A percentile compares a stretch with the other conserved stretches of the same genome.
Conservation (phyloP, 2,113 vertebrate genomes). For the Pseudorasbora parva region DNA sequence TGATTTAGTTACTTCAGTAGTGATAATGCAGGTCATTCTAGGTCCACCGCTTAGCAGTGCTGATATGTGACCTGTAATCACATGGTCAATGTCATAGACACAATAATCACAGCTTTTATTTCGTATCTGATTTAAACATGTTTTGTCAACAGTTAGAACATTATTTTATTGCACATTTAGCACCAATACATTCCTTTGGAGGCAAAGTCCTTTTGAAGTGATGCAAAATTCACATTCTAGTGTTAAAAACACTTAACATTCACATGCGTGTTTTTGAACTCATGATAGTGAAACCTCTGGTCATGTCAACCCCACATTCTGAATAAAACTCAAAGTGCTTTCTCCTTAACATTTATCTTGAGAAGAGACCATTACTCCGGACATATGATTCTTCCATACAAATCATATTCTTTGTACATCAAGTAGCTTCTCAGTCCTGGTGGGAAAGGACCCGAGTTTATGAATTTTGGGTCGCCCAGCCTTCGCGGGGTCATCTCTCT, state of each 20-base stretch:
- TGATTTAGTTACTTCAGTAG: constrained; percentile 21
- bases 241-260: neutral
- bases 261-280: neutral
- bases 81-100: neutral
- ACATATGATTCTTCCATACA: constrained; percentile 75
- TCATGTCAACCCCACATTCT: constrained; percentile 3
- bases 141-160: neutral
- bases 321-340: neutral
- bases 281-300: neutral
- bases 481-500: constrained; percentile 74
- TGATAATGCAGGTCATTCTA: constrained; percentile 36
- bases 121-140: constrained; percentile 1
- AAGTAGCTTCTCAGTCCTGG: constrained; percentile 79
- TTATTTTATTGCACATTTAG: constrained; percentile 15
- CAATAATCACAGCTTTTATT: neutral
- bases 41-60: constrained; percentile 3
- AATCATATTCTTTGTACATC: constrained; percentile 84
- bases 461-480: constrained; percentile 68
- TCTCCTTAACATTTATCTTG: neutral
- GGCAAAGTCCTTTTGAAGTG: constrained; percentile 6
- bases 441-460: constrained; percentile 77
- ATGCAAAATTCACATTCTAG: neutral
- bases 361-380: constrained; percentile 46
- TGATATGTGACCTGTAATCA: neutral
- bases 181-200: neutral